phyloP scores from a whole-genome alignment of 2,797 vertebrate species.

The Tragopan temminckii region DNA sequence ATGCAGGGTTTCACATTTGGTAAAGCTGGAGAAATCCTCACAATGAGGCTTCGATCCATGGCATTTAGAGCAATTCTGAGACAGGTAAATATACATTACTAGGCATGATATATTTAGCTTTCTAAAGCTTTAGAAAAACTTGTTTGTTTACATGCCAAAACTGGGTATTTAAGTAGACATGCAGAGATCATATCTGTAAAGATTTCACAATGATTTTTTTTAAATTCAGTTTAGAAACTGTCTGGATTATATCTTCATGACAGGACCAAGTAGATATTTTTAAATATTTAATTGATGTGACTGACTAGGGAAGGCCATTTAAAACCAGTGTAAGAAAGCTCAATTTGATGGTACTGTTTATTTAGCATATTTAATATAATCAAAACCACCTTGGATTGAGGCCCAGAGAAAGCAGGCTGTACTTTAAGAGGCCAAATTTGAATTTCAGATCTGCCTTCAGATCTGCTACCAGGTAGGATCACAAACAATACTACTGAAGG shows the following conservation, averaged over 20 bases:
- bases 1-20: constrained; percentile 87
- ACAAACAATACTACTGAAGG: neutral
- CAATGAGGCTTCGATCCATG: constrained; percentile 88
- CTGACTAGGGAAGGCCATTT: neutral
- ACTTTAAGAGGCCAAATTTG: neutral
- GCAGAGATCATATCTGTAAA: neutral
- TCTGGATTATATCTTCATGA: neutral
- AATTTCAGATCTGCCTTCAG: neutral
- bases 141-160: neutral
- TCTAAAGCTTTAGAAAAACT: neutral
- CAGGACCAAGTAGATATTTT: neutral
- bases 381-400: neutral
- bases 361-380: neutral
- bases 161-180: neutral
- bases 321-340: neutral
- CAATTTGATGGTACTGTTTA: neutral
- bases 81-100: neutral
- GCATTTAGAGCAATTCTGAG: constrained; percentile 88
- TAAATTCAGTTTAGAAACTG: neutral
- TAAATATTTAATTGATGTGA: neutral
- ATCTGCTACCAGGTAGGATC: no score
- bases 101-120: neutral
- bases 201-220: neutral
- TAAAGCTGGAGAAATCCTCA: constrained; percentile 95
- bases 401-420: neutral